Conservation (phyloP, 2,113 vertebrate genomes). For the Pluvialis apricaria region DNA sequence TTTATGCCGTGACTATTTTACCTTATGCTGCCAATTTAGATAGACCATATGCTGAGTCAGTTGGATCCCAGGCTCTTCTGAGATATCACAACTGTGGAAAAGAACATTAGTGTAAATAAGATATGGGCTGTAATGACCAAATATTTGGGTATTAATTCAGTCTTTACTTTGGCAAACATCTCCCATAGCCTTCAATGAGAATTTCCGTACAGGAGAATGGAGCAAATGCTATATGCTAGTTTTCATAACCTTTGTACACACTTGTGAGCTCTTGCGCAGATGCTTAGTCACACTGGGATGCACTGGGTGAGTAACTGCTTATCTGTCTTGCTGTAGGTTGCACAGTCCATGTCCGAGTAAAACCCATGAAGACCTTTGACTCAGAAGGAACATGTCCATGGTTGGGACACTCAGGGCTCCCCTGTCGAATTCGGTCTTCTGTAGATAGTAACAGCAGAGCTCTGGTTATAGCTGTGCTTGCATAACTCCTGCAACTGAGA, state of each 20-base stretch:
- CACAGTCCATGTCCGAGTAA: neutral
- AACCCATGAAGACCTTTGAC: neutral
- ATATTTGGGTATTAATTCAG: neutral
- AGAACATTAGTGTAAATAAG: neutral
- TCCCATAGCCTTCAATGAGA: neutral
- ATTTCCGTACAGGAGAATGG: neutral
- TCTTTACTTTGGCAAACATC: conserved; percentile 1
- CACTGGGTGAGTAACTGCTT: neutral
- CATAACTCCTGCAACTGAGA: neutral
- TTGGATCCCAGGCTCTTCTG: neutral
- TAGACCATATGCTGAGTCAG: neutral
- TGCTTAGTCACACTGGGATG: neutral
- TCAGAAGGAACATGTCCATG: neutral
- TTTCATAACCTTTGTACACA: conserved; percentile 11
- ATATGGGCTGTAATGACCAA: neutral
- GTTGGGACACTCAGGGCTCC: neutral
- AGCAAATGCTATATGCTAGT: neutral
- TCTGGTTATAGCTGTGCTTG: neutral
- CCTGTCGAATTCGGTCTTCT: neutral
- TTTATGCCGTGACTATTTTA: neutral
- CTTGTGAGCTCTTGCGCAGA: neutral
- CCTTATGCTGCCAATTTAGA: neutral
- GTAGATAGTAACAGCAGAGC: neutral
- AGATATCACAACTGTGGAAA: neutral
- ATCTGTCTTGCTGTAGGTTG: neutral